Percentiles rank a stretch among this genome's conserved stretches.
Conservation (phyloP, 2,888 invertebrate species). For the Spilosoma lubricipeda region DNA sequence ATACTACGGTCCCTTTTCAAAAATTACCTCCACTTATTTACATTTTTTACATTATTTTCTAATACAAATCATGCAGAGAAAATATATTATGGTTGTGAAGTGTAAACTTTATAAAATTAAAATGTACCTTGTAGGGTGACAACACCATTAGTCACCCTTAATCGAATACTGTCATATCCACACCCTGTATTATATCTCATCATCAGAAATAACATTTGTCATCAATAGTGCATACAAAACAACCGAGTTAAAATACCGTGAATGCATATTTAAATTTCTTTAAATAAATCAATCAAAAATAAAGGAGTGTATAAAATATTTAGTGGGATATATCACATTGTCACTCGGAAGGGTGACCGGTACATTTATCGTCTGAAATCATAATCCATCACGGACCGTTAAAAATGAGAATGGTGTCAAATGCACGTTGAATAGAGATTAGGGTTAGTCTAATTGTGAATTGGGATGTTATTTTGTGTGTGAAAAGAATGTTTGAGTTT, state of each 20-base stretch:
- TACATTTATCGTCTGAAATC: constrained; percentile 67
- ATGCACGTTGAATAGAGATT: constrained; percentile 56
- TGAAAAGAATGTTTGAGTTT: not conserved
- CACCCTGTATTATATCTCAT: constrained; percentile 11
- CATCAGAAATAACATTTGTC: constrained; percentile 17
- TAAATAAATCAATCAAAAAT: constrained; percentile 57
- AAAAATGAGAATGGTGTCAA: constrained; percentile 60
- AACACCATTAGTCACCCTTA: constrained; percentile 18
- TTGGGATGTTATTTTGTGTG: not conserved
- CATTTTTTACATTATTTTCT: not conserved
- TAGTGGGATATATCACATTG: constrained; percentile 76
- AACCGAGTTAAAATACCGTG: constrained; percentile 19
- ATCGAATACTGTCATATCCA: constrained; percentile 12
- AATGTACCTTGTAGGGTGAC: constrained; percentile 14
- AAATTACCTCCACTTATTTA: no score
- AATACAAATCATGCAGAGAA: not conserved
- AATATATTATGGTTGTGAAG: not conserved
- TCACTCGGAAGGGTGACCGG: constrained; percentile 61
- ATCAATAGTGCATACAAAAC: constrained; percentile 7
- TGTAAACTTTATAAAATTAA: constrained; percentile 5
- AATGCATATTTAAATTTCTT: constrained; percentile 18
- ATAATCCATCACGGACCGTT: constrained; percentile 71
- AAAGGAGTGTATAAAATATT: constrained; percentile 57
- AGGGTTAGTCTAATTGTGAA: constrained; percentile 61
- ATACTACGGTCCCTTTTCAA: no score